These are phyloP conservation scores for Synergus itoensis DNA, from an alignment of 2,888 invertebrate species.

Conservation along the genomic window DNA sequence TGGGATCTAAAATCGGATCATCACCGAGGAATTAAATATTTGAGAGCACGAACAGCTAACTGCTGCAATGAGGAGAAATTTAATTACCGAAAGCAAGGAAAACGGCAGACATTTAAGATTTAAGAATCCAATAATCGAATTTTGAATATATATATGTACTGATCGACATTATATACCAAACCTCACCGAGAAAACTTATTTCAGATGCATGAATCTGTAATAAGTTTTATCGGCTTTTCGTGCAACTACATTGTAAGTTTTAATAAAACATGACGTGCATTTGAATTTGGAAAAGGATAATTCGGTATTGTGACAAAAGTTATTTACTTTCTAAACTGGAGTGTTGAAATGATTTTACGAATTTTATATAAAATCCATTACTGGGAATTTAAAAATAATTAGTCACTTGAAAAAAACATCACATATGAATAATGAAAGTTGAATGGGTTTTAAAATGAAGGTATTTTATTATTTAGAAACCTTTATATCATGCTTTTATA, in stretches of 20 bases:
- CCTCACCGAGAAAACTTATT: neutral
- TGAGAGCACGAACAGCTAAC: neutral
- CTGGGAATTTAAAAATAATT: neutral
- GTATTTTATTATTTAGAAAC: neutral
- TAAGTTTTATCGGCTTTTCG: neutral
- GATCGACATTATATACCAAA: neutral
- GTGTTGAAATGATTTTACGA: too few relatives aligned
- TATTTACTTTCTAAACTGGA: neutral
- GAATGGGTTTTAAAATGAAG: neutral
- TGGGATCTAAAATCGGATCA: neutral
- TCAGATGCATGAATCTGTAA: neutral
- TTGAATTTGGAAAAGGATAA: too few relatives aligned
- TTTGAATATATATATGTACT: neutral
- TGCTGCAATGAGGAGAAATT: neutral
- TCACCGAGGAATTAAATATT: neutral
- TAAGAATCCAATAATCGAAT: neutral
- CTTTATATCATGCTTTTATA: neutral
- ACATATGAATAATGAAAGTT: too few relatives aligned
- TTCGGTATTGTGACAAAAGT: neutral
- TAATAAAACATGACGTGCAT: too few relatives aligned
- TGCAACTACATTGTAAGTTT: neutral
- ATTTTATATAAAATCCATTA: neutral
- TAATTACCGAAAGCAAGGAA: neutral
- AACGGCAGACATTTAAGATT: slow-evolving; percentile 1
- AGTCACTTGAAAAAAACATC: neutral